Evolutionary conservation across 2,797 vertebrate genomes (phyloP).

Genomic region (Alectoris magna): DNA sequence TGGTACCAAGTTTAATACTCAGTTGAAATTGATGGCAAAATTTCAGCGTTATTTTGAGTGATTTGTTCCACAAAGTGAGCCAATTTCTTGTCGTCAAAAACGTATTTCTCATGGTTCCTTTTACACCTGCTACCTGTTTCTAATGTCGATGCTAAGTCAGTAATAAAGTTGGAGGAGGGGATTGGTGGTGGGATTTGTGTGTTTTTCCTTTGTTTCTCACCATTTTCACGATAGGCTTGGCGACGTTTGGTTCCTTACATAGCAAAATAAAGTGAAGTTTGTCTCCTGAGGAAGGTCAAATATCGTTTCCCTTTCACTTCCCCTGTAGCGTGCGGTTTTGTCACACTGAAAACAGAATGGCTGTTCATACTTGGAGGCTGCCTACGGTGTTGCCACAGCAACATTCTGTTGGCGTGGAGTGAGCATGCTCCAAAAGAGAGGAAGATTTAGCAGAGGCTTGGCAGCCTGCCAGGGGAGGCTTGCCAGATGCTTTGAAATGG

Average conservation of each 20-base stretch:
- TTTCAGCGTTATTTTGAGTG: background rate
- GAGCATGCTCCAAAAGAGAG: conserved; percentile 79
- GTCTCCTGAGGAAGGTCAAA: background rate
- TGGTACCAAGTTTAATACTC: accelerated
- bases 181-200: background rate
- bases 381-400: conserved; percentile 84
- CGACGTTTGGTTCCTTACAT: background rate
- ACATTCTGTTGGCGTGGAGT: conserved; percentile 78
- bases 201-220: accelerated
- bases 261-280: background rate
- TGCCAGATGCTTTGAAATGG: conserved; percentile 84
- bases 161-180: accelerated
- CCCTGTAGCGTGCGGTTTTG: conserved; percentile 62
- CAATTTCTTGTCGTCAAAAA: background rate
- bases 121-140: background rate
- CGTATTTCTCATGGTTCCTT: background rate
- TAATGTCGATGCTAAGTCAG: background rate
- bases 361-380: conserved; percentile 81
- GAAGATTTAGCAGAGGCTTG: conserved; percentile 84
- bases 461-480: conserved; percentile 83
- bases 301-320: conserved; percentile 41
- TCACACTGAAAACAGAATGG: conserved; percentile 80
- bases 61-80: background rate
- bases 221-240: background rate
- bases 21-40: accelerated